A percentile compares a stretch with the other conserved stretches of the same genome.
Evolutionary conservation across 2,113 vertebrate genomes (phyloP).

Genomic region (Psophia crepitans): DNA sequence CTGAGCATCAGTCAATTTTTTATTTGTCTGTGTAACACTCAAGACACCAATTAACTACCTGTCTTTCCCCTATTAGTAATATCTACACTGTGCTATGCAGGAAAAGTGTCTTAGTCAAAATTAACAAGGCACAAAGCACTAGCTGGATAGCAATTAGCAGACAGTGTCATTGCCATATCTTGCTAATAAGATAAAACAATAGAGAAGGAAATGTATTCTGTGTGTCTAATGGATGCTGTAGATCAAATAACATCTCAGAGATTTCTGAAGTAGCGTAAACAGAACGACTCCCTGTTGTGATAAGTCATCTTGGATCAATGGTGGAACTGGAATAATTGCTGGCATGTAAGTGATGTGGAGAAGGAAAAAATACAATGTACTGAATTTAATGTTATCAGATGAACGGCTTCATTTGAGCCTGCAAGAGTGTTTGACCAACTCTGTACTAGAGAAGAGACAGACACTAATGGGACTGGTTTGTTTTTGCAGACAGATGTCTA

Average conservation of each 20-base stretch:
- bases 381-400: neutral
- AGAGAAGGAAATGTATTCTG: conserved; percentile 5
- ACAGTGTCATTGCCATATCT: conserved; percentile 24
- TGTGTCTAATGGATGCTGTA: conserved; percentile 29
- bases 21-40: conserved; percentile 1
- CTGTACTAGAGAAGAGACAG: neutral
- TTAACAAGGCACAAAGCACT: conserved; percentile 55
- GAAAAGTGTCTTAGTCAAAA: conserved; percentile 24
- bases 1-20: conserved; percentile 16
- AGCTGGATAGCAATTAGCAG: conserved; percentile 53
- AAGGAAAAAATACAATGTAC: neutral
- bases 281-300: conserved; percentile 35
- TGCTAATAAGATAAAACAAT: conserved; percentile 47
- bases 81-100: neutral
- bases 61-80: conserved; percentile 2
- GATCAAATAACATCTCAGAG: conserved; percentile 30
- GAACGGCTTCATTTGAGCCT: neutral
- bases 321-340: neutral
- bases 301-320: conserved; percentile 46
- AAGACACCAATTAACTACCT: conserved; percentile 43
- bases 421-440: neutral
- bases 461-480: neutral
- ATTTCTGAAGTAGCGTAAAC: conserved; percentile 2
- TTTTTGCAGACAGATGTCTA: conserved; percentile 4
- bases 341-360: conserved; percentile 19